These are phyloP conservation scores for Eledona agricola DNA, from an alignment of 2,888 invertebrate genomes.

Conservation along the genomic window DNA sequence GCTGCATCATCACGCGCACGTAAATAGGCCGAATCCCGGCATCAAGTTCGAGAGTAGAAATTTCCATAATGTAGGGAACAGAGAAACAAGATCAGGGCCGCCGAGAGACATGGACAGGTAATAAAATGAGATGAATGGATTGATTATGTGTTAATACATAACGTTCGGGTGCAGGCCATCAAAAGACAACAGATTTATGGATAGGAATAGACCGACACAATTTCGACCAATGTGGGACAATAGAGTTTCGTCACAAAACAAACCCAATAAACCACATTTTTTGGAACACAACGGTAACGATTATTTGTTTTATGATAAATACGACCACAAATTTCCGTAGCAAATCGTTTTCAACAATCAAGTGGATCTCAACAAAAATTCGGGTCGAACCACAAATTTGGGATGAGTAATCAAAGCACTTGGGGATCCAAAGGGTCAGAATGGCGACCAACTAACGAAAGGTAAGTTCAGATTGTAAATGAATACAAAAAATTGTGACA, in stretches of 20 bases:
- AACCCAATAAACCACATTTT: conserved; percentile 36
- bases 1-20: conserved; percentile 39
- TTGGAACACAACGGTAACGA: conserved; percentile 33
- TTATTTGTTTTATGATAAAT: background rate
- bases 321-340: conserved; percentile 38
- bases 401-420: conserved; percentile 39
- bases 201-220: conserved; percentile 56
- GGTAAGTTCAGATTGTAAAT: too few species aligned
- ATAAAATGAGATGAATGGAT: conserved; percentile 8
- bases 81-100: conserved; percentile 40
- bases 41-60: conserved; percentile 41
- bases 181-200: conserved; percentile 54
- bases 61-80: conserved; percentile 45
- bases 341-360: conserved; percentile 47
- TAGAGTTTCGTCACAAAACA: conserved; percentile 58
- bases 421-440: conserved; percentile 42
- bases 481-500: background rate
- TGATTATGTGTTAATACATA: background rate
- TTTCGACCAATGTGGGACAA: conserved; percentile 52
- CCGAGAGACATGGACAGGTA: conserved; percentile 35
- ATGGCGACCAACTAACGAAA: conserved; percentile 43
- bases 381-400: conserved; percentile 38
- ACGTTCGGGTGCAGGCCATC: conserved; percentile 23
- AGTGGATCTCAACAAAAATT: conserved; percentile 39
- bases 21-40: conserved; percentile 42